phyloP scores from a whole-genome alignment of 2,113 vertebrate species.

The Siphamia tubifer region DNA sequence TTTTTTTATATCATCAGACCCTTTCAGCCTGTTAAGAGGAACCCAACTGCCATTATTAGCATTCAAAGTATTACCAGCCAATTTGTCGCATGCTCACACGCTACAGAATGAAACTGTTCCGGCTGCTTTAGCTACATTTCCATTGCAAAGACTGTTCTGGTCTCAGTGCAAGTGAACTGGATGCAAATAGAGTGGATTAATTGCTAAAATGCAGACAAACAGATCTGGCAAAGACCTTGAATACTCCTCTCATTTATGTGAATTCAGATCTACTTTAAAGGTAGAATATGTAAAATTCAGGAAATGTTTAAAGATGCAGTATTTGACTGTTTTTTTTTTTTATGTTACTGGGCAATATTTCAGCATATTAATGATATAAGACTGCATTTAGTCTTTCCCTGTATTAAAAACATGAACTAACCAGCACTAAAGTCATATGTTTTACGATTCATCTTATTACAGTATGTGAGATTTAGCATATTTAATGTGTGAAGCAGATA shows the following conservation, averaged over 20 bases:
- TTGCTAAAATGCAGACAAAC: not conserved
- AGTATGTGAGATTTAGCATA: too few relatives aligned
- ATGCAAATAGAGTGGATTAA: not conserved
- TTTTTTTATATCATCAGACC: constrained; percentile 19
- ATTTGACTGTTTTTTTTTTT: too few relatives aligned
- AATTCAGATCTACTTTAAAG: not conserved
- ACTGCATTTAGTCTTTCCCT: too few relatives aligned
- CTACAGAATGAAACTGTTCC: not conserved
- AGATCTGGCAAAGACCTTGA: not conserved
- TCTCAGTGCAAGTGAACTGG: not conserved
- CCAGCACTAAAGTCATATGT: too few relatives aligned
- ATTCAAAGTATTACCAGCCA: not conserved
- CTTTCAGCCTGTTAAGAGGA: not conserved
- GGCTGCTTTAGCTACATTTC: not conserved
- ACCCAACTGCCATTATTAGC: constrained; percentile 21
- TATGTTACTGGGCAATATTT: too few relatives aligned
- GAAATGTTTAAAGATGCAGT: too few relatives aligned
- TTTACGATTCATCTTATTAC: too few relatives aligned
- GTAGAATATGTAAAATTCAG: not conserved
- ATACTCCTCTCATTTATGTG: not conserved
- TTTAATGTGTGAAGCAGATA: too few relatives aligned
- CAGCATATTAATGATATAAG: too few relatives aligned
- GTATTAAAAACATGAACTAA: too few relatives aligned
- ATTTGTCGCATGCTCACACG: constrained; percentile 12
- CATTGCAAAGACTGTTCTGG: not conserved